Conservation (phyloP, 2,113 vertebrate species). For the Tinamus guttatus region DNA sequence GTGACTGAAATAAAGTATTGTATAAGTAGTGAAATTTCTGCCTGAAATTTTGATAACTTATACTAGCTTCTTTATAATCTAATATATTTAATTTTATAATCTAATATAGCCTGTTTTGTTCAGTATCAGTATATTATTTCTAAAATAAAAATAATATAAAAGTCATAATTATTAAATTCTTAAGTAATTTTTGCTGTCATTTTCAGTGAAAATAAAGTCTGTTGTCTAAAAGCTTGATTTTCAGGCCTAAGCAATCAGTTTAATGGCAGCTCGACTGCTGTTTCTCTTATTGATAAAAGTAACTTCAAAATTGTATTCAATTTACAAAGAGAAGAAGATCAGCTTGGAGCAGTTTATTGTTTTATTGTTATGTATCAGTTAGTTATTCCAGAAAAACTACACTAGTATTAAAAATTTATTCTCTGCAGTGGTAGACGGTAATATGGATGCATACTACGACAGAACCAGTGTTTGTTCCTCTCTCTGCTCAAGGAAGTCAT, state of each 20-base stretch:
- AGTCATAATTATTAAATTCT: background rate
- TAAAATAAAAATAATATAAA: background rate
- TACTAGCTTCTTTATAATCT: background rate
- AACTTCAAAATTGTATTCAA: conserved; percentile 25
- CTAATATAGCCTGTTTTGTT: background rate
- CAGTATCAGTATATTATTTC: background rate
- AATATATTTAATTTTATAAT: background rate
- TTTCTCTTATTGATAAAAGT: background rate
- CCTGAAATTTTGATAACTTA: background rate
- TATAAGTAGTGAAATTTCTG: background rate
- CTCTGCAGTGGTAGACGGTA: background rate
- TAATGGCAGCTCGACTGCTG: background rate
- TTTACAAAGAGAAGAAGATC: conserved; percentile 24
- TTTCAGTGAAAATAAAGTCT: background rate
- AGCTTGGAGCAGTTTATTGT: background rate
- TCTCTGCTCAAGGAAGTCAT: background rate
- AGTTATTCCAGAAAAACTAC: background rate
- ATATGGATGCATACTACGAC: background rate
- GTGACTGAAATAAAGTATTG: background rate
- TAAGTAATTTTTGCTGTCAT: background rate
- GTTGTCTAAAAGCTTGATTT: background rate
- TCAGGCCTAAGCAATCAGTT: background rate
- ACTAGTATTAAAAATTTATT: background rate
- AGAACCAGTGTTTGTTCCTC: background rate
- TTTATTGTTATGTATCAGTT: too few species aligned